Base-by-base conservation (phyloP, 1,140 invertebrate species). In the Drosophila saltans region DNA sequence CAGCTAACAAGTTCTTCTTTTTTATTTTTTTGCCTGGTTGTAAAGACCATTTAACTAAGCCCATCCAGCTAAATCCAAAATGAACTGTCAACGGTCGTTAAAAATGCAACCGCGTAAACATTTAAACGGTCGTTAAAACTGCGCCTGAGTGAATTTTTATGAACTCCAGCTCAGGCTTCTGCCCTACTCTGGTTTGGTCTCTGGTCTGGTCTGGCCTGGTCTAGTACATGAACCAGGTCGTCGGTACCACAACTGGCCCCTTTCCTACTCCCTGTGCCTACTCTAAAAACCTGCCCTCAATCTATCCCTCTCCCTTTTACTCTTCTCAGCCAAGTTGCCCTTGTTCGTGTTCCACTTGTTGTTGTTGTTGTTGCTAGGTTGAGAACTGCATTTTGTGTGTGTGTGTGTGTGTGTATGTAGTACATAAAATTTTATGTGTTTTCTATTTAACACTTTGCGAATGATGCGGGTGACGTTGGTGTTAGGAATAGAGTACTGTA, bases 111-210 rank as follows among this genome's bases (percentile, higher is more conserved):
- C 81, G 81, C 81, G 81, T 83, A 80, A 83, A 83, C 81, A 83
- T 83, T 83, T 83, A 83, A 52, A 83, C 81, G 73, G 81, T 72
- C 80, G 72, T 83, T 83, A 83, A 83, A 83, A 70, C 59, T 84
- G 81, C 76, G 81, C 76, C 81, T 83, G 81, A 83, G 81, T 83
- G 81, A 83, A 83, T 83, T 83, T 83, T 83, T 83, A 83, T 83
- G 81, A 83, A 83, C 76, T 70, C 43, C 28, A 28, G 40, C 39
- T 41, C 60, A 45, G 36, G 36, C 60, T 52, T 10, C 16, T 52
- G 24, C n/a, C 45, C 24, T 52, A 36, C 33, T 36, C 33, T 36
- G 33, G 33, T 36, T 36, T 36, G 33, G 3, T 36, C 33, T 36
- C 33, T 36, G 16, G 16, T 16, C 16, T 16, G 28, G 16, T 16